Evolutionary conservation across 2,888 invertebrate genomes (phyloP).

Genomic region (Schrankia costaestrigalis): DNA sequence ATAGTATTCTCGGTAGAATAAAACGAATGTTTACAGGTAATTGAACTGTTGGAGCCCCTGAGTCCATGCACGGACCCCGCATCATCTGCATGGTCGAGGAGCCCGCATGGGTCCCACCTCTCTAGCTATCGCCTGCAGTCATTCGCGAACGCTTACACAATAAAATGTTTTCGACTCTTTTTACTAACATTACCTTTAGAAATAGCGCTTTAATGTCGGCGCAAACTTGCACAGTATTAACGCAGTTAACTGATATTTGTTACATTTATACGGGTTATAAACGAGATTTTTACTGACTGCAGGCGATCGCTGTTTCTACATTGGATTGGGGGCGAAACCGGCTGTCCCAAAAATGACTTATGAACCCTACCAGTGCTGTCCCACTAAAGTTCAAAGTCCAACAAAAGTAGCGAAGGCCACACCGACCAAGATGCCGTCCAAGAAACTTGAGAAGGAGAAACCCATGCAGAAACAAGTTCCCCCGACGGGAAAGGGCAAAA

Average conservation of each 20-base stretch:
- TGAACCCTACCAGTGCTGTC: constrained; percentile 96
- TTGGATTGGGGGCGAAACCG: constrained; percentile 94
- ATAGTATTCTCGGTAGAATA: constrained; percentile 74
- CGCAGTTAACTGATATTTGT: constrained; percentile 66
- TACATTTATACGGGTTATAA: constrained; percentile 77
- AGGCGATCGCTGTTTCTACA: constrained; percentile 98
- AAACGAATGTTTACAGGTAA: constrained; percentile 78
- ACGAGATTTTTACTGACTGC: constrained; percentile 93
- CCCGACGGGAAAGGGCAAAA: constrained; percentile 60
- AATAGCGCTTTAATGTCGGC: constrained; percentile 69
- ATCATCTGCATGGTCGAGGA: constrained; percentile 76
- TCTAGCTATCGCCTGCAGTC: constrained; percentile 85
- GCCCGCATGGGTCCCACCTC: constrained; percentile 73
- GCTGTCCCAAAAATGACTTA: constrained; percentile 88
- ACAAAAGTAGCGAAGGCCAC: constrained; percentile 90
- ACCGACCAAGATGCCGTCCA: constrained; percentile 81
- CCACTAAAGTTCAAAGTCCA: constrained; percentile 89
- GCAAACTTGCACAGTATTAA: constrained; percentile 73
- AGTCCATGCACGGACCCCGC: constrained; percentile 33
- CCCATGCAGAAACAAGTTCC: constrained; percentile 59
- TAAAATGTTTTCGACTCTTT: constrained; percentile 74
- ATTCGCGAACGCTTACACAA: constrained; percentile 78
- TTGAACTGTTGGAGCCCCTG: constrained; percentile 50
- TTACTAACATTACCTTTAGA: constrained; percentile 77
- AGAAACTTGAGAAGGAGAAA: constrained; percentile 72